A percentile compares a stretch with the other conserved stretches of the same genome.
These are phyloP conservation scores for Sciurus carolinensis DNA, from an alignment of 2,797 vertebrate genomes.

Conservation along the genomic window DNA sequence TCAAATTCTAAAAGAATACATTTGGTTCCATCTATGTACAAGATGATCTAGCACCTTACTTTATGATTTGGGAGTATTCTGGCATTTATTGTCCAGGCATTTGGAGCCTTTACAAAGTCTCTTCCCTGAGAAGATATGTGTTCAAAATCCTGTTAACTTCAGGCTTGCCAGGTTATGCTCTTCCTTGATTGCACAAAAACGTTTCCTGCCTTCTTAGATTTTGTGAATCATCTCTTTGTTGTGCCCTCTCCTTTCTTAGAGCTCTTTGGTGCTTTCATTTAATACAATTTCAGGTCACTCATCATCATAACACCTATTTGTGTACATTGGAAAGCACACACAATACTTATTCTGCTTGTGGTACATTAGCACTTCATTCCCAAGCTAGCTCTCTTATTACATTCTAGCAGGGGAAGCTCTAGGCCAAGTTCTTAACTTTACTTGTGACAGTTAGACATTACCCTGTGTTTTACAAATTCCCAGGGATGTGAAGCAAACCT, in stretches of 20 bases:
- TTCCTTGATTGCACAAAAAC: background rate
- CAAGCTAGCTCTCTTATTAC: background rate
- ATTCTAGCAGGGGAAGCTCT: background rate
- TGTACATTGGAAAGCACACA: background rate
- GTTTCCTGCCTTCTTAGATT: background rate
- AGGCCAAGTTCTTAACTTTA: background rate
- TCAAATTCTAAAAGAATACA: background rate
- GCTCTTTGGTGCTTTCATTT: background rate
- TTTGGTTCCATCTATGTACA: background rate
- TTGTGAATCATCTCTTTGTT: background rate
- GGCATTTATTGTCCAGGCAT: background rate
- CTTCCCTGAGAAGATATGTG: background rate
- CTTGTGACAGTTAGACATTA: background rate
- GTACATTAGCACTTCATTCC: background rate
- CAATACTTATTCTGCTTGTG: background rate
- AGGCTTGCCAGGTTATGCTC: background rate
- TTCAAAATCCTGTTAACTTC: background rate
- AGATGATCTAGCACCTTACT: background rate
- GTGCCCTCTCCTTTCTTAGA: background rate
- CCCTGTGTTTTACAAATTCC: too few species aligned
- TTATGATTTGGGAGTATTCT: background rate
- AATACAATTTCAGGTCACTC: background rate
- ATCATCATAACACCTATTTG: background rate
- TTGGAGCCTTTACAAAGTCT: background rate
- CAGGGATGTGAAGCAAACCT: too few species aligned